These are phyloP conservation scores for Turritopsis dohrnii DNA, from an alignment of 30 jellyfish, hydroid and myxozoan genomes.

Conservation along the genomic window DNA sequence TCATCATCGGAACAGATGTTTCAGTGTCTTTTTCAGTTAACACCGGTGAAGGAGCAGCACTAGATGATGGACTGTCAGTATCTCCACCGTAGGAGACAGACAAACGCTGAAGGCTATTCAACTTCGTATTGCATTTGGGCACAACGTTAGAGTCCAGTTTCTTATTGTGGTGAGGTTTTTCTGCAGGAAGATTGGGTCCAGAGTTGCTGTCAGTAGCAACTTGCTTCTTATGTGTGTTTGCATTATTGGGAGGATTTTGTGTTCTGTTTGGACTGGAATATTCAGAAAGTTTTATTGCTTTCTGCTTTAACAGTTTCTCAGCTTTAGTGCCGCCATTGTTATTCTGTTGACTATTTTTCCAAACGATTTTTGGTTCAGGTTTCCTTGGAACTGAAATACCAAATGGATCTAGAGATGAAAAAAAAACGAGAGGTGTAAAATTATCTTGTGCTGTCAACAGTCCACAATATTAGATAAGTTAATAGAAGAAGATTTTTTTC, in stretches of 20 bases:
- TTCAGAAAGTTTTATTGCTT: slow-evolving; percentile 6
- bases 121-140: background rate
- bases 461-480: too few species aligned
- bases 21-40: background rate
- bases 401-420: background rate
- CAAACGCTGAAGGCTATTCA: slow-evolving; percentile 8
- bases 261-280: background rate
- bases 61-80: background rate
- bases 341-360: background rate
- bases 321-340: background rate
- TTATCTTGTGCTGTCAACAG: background rate
- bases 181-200: background rate
- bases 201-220: background rate
- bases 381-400: slow-evolving; percentile 6
- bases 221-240: background rate
- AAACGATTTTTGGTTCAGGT: background rate
- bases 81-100: slow-evolving; percentile 7
- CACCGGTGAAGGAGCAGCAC: slow-evolving; percentile 2
- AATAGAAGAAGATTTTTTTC: too few species aligned
- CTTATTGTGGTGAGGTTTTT: background rate
- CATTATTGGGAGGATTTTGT: background rate
- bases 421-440: background rate
- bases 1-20: background rate
- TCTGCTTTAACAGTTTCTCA: background rate
- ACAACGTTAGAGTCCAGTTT: background rate